Evolutionary conservation across 2,113 vertebrate genomes (phyloP).

Genomic region (Paratilapia polleni): DNA sequence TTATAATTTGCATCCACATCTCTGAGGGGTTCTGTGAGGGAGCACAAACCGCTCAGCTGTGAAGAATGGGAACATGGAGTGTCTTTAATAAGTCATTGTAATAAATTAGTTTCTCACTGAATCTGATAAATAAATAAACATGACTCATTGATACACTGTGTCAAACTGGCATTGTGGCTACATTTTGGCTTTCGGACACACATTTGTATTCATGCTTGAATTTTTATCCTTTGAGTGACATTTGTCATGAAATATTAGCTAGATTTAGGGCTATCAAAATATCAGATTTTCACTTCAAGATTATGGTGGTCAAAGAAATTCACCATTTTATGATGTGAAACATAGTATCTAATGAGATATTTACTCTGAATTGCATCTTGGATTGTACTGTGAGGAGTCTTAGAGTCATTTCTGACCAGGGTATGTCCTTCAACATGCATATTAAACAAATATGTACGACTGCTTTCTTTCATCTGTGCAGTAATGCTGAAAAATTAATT

Average conservation of each 20-base stretch:
- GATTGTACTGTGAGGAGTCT: background rate
- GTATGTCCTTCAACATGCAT: background rate
- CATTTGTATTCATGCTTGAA: background rate
- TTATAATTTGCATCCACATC: constrained; percentile 1
- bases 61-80: background rate
- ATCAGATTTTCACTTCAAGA: too few relatives aligned
- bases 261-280: background rate
- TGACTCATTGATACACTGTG: background rate
- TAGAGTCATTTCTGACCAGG: background rate
- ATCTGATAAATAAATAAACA: background rate
- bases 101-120: background rate
- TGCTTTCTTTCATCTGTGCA: background rate
- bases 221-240: background rate
- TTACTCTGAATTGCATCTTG: background rate
- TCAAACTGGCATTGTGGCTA: background rate
- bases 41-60: constrained; percentile 16
- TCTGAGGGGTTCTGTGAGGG: constrained; percentile 26
- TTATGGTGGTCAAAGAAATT: too few relatives aligned
- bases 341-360: too few relatives aligned
- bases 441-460: background rate
- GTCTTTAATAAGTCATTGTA: background rate
- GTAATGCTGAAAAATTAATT: background rate
- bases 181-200: too few relatives aligned
- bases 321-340: too few relatives aligned
- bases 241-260: background rate